A percentile compares a stretch with the other conserved stretches of the same genome.
These are phyloP conservation scores for Neomonachus schauinslandi DNA, from an alignment of 2,113 vertebrate genomes.

Conservation along the genomic window DNA sequence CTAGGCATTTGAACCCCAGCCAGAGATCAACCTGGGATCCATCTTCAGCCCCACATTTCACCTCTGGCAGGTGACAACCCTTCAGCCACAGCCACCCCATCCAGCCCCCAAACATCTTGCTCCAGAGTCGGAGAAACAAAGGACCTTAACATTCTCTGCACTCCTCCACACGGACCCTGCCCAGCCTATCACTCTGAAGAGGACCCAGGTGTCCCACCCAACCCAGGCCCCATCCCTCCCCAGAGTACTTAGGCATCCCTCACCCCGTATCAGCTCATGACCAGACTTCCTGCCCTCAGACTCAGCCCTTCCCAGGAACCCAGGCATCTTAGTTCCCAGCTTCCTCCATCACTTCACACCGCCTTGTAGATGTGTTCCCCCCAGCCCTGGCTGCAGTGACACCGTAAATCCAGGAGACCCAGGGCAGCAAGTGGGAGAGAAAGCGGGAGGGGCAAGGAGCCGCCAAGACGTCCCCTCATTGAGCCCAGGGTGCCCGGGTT, in stretches of 20 bases:
- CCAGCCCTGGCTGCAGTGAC: constrained; percentile 32
- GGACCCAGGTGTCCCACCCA: background rate
- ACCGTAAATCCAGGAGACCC: background rate
- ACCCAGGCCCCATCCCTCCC: background rate
- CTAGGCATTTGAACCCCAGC: background rate
- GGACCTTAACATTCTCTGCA: background rate
- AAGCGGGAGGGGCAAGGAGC: background rate
- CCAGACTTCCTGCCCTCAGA: constrained; percentile 34
- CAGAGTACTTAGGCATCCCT: background rate
- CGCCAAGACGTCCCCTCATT: constrained; percentile 56
- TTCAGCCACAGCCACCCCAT: too few species aligned
- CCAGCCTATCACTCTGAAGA: background rate
- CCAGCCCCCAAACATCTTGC: background rate
- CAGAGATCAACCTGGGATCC: background rate
- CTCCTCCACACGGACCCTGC: background rate
- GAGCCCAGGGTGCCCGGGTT: background rate
- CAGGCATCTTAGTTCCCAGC: constrained; percentile 35
- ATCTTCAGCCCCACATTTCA: background rate
- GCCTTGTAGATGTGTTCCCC: background rate
- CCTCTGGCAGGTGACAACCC: too few species aligned
- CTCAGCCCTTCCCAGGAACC: constrained; percentile 28
- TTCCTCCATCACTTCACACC: constrained; percentile 8
- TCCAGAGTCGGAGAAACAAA: background rate
- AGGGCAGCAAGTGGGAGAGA: background rate
- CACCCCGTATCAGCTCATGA: background rate